Evolutionary conservation across 2,797 vertebrate species (phyloP).

Genomic region (Trachurus trachurus): DNA sequence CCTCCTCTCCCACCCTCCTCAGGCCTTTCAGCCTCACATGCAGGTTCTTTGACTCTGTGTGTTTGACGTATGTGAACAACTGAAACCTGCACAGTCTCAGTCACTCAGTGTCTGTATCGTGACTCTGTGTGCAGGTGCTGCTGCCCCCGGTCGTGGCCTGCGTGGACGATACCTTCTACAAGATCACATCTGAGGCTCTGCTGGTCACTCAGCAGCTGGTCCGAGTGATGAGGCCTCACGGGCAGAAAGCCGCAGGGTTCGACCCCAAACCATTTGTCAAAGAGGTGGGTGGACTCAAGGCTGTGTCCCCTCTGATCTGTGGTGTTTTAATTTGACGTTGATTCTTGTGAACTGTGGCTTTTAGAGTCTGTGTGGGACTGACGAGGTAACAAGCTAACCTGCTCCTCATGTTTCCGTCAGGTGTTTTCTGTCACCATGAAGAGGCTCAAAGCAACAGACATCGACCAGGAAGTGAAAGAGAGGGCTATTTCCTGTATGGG

Average conservation of each 20-base stretch:
- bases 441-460: constrained; percentile 93
- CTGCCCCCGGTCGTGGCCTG: constrained; percentile 90
- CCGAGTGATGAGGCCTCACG: constrained; percentile 89
- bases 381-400: too few species aligned
- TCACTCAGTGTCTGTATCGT: not conserved
- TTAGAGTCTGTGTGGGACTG: too few species aligned
- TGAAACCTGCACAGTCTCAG: too few species aligned
- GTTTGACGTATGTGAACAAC: too few species aligned
- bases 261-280: constrained; percentile 88
- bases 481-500: constrained; percentile 95
- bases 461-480: constrained; percentile 98
- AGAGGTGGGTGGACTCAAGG: constrained; percentile 71
- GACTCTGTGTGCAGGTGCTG: constrained; percentile 73
- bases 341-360: too few species aligned
- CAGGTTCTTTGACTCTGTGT: constrained; percentile 65
- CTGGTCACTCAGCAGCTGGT: constrained; percentile 94
- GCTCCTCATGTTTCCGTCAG: constrained; percentile 32
- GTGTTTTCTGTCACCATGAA: constrained; percentile 88
- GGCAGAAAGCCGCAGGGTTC: constrained; percentile 61
- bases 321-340: rapidly evolving
- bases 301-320: not conserved
- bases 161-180: constrained; percentile 94
- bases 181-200: constrained; percentile 94
- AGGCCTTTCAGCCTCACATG: constrained; percentile 92
- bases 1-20: constrained; percentile 89